A percentile compares a stretch with the other conserved stretches of the same genome.
These are phyloP conservation scores for Erpetoichthys calabaricus DNA, from an alignment of 2,797 vertebrate genomes.

Conservation along the genomic window DNA sequence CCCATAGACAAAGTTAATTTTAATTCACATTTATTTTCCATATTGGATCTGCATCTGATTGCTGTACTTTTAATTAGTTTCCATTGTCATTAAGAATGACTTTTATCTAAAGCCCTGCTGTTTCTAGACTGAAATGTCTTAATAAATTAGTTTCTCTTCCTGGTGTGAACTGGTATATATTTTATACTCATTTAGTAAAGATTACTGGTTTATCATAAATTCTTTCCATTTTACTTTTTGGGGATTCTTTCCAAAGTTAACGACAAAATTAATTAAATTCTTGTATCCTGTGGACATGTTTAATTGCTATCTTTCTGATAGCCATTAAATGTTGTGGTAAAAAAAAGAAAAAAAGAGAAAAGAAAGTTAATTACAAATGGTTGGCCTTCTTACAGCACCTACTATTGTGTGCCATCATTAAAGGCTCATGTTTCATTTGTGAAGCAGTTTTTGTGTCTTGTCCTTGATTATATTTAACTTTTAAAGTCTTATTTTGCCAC, in stretches of 20 bases:
- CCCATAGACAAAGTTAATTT: too few relatives aligned
- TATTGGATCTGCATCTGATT: constrained; percentile 13
- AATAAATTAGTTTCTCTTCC: constrained; percentile 27
- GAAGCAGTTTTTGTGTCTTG: too few relatives aligned
- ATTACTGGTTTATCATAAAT: constrained; percentile 15
- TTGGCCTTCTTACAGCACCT: too few relatives aligned
- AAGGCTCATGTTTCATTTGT: too few relatives aligned
- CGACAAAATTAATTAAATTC: constrained; percentile 21
- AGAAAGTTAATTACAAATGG: too few relatives aligned
- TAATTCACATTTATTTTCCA: background rate
- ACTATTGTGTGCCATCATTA: too few relatives aligned
- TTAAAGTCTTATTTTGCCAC: too few relatives aligned
- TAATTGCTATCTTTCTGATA: constrained; percentile 15
- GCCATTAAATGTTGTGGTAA: constrained; percentile 11
- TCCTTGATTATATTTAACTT: too few relatives aligned
- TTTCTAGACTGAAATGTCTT: constrained; percentile 22
- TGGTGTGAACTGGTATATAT: constrained; percentile 23
- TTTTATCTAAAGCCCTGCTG: constrained; percentile 19
- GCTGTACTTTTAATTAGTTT: constrained; percentile 25
- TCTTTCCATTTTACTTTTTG: constrained; percentile 16
- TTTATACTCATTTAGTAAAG: constrained; percentile 16
- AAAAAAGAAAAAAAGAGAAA: background rate
- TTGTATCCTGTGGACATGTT: constrained; percentile 16
- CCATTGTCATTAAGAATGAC: constrained; percentile 25
- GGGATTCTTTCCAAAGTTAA: constrained; percentile 11